Evolutionary conservation across 30 jellyfish, hydroid and myxozoan species (phyloP), one percentile per base, ranked within the genome.

Genomic region (Nemopilema nomurai): DNA sequence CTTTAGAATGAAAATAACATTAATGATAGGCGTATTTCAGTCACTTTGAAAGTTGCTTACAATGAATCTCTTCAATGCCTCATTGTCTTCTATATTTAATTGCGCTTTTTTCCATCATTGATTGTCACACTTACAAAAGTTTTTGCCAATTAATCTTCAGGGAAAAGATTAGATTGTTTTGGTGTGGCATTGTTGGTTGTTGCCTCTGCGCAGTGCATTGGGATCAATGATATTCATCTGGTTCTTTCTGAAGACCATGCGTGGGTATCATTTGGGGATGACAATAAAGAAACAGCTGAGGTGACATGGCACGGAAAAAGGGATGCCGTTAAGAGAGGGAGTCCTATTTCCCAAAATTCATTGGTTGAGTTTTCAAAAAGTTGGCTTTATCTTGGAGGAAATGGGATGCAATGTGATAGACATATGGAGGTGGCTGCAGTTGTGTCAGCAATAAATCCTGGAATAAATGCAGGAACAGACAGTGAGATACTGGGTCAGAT

Each of bases 191-290:
- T 80, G 51, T 27, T 71, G 16, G 88, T 73, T 22, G 53, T 77
- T 49, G 82, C 87, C 17, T 53, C 79, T 17, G 75, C 83, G 8
- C 96, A 81, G 67, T 63, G 76, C 20, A 71, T 74, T 71, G 89
- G 91, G 1, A 33, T 71, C 17, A 51, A 80, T 62, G 87, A 88
- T 28, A 70, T 88, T 51, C 90, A 88, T 32, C 87, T 88, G 27
- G 87, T 87, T 27, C 77, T 88, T 22, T 88, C 96, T 13, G 96
- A 88, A 80, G 96, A 88, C 80, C 96, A 88, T 72, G 86, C 96
- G 18, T 88, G 96, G 96, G 83, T 88, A 30, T 25, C 78, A 24
- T 88, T 69, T 88, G 89, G 88, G 20, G 65, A 33, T 19, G 71
- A 72, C 50, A 25, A 62, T 17, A 63, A 72, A 29, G 78, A 74